A percentile compares a stretch with the other conserved stretches of the same genome.
Conservation (phyloP, 1,140 invertebrate genomes). For the Nixonia krombeini region DNA sequence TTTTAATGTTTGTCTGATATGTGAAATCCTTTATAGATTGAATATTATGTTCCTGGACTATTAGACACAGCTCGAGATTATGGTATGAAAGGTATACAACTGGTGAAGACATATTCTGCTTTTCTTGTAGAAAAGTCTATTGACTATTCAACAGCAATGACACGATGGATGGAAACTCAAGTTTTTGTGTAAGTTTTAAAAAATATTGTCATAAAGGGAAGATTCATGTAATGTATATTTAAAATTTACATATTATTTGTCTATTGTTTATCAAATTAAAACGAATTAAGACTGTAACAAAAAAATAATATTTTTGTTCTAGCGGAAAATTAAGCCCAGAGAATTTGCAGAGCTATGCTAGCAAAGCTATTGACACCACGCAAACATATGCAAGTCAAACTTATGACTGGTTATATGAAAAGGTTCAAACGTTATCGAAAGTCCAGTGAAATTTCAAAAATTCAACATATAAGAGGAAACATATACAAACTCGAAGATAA, state of each 20-base stretch:
- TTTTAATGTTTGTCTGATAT: no score
- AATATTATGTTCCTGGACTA: slow-evolving; percentile 79
- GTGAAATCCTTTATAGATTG: no score
- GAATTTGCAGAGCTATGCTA: slow-evolving; percentile 78
- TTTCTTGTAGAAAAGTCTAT: slow-evolving; percentile 54
- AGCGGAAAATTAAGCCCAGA: slow-evolving; percentile 83
- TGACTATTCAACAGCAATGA: slow-evolving; percentile 52
- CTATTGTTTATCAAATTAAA: neutral
- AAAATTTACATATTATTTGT: neutral
- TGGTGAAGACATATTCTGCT: slow-evolving; percentile 55
- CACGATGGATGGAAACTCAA: slow-evolving; percentile 77
- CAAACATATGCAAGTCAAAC: slow-evolving; percentile 75
- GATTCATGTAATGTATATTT: no score
- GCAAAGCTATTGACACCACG: slow-evolving; percentile 77
- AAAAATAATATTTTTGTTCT: no score
- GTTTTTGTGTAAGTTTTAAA: slow-evolving; percentile 84
- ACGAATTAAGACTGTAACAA: neutral
- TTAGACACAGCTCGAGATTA: slow-evolving; percentile 65
- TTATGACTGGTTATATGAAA: slow-evolving; percentile 82
- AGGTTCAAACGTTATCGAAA: slow-evolving; percentile 79
- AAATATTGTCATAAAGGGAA: neutral
- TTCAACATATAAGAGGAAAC: slow-evolving; percentile 30
- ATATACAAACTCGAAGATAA: slow-evolving; percentile 5
- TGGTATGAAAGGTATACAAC: slow-evolving; percentile 49
- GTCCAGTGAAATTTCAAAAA: slow-evolving; percentile 67